Evolutionary conservation across 2,113 vertebrate species (phyloP).

Genomic region (Tretioscincus oriximinensis): DNA sequence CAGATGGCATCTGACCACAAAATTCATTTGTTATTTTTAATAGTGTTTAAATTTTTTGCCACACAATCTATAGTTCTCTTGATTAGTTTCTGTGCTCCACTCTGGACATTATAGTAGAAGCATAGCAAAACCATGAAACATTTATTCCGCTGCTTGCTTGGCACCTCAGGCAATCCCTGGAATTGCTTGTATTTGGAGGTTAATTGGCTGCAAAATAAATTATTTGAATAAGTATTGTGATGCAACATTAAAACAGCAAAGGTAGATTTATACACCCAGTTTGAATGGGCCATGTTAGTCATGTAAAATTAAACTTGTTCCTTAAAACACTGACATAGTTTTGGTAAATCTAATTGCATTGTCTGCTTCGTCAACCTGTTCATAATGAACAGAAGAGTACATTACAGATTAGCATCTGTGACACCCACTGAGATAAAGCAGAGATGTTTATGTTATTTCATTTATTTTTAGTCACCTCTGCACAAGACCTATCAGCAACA

Average conservation of each 20-base stretch:
- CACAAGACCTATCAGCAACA: too few species aligned
- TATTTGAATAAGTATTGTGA: conserved; percentile 15
- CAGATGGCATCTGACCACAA: conserved; percentile 47
- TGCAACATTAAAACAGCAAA: not conserved
- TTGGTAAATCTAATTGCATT: not conserved
- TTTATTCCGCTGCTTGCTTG: not conserved
- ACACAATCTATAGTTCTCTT: not conserved
- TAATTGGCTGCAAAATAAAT: conserved; percentile 24
- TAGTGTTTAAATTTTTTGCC: conserved; percentile 20
- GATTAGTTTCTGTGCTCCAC: conserved; percentile 7
- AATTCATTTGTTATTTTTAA: conserved; percentile 40
- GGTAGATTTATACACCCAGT: not conserved
- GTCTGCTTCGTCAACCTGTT: not conserved
- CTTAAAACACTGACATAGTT: not conserved
- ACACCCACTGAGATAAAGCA: not conserved
- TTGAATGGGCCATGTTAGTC: not conserved
- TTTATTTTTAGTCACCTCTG: too few species aligned
- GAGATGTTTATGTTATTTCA: too few species aligned
- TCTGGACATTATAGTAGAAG: not conserved
- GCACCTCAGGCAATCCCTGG: not conserved
- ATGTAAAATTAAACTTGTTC: not conserved
- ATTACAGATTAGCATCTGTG: not conserved
- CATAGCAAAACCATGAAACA: not conserved
- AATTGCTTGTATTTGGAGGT: conserved; percentile 2
- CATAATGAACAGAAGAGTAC: not conserved